These are phyloP conservation scores for Rhynchonema sp. DNA, from an alignment of 2,888 invertebrate genomes.

Conservation along the genomic window DNA sequence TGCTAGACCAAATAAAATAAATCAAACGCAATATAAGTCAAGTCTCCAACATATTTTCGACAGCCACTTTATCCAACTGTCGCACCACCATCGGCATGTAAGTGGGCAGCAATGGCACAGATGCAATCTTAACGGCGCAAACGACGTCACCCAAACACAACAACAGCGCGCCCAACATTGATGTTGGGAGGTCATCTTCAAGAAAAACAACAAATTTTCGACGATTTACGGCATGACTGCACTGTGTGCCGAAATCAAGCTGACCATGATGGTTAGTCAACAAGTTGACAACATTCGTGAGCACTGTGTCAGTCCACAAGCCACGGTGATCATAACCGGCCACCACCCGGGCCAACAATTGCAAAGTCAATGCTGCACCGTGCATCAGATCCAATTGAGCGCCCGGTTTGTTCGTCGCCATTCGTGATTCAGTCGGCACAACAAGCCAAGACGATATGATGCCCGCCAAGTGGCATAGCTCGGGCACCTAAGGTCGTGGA, in stretches of 20 bases:
- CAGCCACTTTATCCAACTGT: too few relatives aligned
- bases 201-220: too few relatives aligned
- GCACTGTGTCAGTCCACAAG: not conserved
- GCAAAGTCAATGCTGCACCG: not conserved
- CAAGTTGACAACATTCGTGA: not conserved
- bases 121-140: not conserved
- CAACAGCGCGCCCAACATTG: not conserved
- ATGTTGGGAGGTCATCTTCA: not conserved
- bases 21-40: too few relatives aligned
- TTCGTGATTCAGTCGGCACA: too few relatives aligned
- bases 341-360: not conserved
- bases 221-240: too few relatives aligned
- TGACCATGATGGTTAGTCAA: not conserved
- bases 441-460: too few relatives aligned
- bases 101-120: not conserved
- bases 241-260: too few relatives aligned
- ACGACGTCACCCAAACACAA: not conserved
- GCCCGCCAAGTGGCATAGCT: not conserved
- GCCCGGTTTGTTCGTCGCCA: too few relatives aligned
- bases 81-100: not conserved
- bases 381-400: not conserved
- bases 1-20: too few relatives aligned
- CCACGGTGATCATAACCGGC: not conserved
- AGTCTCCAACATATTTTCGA: too few relatives aligned
- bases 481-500: not conserved